phyloP scores from a whole-genome alignment of 2,113 vertebrate genomes.

The Apeltes quadracus region DNA sequence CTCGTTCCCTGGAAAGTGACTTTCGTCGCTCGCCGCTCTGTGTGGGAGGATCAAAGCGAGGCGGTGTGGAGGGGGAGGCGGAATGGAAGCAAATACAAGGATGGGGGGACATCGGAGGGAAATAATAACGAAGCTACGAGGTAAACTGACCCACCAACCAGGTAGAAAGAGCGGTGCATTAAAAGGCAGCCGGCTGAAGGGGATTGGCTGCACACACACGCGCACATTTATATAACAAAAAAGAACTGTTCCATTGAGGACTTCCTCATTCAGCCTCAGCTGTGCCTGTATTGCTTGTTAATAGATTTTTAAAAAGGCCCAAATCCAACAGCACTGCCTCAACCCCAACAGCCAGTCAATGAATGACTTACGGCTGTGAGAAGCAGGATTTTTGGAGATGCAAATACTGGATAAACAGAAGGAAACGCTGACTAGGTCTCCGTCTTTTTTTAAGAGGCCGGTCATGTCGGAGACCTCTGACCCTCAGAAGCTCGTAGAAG shows the following conservation, averaged over 20 bases:
- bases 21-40: constrained; percentile 37
- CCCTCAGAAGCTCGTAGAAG: constrained; percentile 39
- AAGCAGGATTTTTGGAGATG: constrained; percentile 17
- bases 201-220: neutral
- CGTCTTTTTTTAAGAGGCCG: neutral
- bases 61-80: constrained; percentile 2
- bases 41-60: constrained; percentile 33
- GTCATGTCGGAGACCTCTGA: neutral
- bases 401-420: neutral
- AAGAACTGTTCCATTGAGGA: neutral
- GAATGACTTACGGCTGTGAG: constrained; percentile 68
- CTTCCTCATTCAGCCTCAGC: neutral
- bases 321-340: constrained; percentile 47
- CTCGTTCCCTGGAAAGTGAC: constrained; percentile 60
- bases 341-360: constrained; percentile 60
- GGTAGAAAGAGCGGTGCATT: too few species aligned
- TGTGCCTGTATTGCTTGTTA: neutral
- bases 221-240: too few species aligned
- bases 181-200: too few species aligned
- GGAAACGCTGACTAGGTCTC: constrained; percentile 12
- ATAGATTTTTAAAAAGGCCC: constrained; percentile 31
- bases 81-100: neutral
- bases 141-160: too few species aligned
- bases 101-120: neutral
- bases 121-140: constrained; percentile 50